phyloP scores from a whole-genome alignment of 2,888 invertebrate species.

The Himalopsyche kuldschensis region DNA sequence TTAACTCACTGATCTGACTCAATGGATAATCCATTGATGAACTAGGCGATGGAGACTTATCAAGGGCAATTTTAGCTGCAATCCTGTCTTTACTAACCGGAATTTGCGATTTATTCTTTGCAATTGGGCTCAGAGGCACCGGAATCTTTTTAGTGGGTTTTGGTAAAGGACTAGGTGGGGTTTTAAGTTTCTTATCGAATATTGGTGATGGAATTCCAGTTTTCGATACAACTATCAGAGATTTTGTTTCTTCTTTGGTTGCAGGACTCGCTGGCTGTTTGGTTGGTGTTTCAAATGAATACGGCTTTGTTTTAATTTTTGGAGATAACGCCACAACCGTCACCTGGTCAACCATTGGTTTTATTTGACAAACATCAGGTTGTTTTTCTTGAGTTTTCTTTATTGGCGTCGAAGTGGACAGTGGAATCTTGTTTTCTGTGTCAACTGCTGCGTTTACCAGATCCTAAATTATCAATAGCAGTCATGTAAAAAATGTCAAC shows the following conservation, averaged over 20 bases:
- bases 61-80: constrained; percentile 25
- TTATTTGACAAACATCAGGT: constrained; percentile 36
- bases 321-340: constrained; percentile 55
- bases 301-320: constrained; percentile 43
- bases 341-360: constrained; percentile 43
- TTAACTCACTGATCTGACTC: constrained; percentile 16
- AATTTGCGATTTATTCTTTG: constrained; percentile 42
- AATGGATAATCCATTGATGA: constrained; percentile 30
- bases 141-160: constrained; percentile 33
- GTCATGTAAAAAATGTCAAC: neutral
- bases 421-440: constrained; percentile 46
- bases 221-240: constrained; percentile 10
- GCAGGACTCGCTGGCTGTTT: constrained; percentile 41
- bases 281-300: constrained; percentile 19
- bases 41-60: constrained; percentile 28
- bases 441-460: constrained; percentile 39
- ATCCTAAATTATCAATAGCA: neutral
- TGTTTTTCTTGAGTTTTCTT: constrained; percentile 43
- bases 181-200: constrained; percentile 35
- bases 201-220: constrained; percentile 34
- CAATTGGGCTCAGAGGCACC: constrained; percentile 32
- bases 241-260: constrained; percentile 32
- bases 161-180: constrained; percentile 43
- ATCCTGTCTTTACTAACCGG: constrained; percentile 45
- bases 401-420: constrained; percentile 53